Base-by-base conservation (phyloP, 1,140 invertebrate genomes). In the Atta cephalotes region DNA sequence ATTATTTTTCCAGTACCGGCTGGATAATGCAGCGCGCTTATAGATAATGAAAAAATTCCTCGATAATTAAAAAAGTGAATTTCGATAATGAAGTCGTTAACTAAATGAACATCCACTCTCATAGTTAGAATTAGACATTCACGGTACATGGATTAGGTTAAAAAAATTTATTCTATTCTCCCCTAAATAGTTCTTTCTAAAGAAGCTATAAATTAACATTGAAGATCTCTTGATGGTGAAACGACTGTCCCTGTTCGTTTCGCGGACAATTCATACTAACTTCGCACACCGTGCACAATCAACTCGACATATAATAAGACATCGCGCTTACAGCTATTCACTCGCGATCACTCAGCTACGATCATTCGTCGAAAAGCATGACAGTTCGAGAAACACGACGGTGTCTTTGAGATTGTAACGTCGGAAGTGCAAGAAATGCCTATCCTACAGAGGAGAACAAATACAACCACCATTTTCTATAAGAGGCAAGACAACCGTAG, bases 401-500 rank as follows among this genome's bases (percentile, higher is more conserved):
- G 18, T 70, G 12, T 7, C 45, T 85, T 31, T 45, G 60, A 76
- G 81, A 72, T 51, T 45, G 25, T 5, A 16, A 31, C 7, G 56
- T 80, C 60, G 49, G 56, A 71, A 82, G 25, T 76, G 82, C 63
- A 68, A 87, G 82, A 82, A 87, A 68, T 51, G 88, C 31, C 70
- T 78, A 72, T 86, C 71, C 81, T 35, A 62, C 65, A 10, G 7
- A 35, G 35, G 25, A 63, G 25, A 39, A 68, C 62, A 76, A 62
- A 25, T 71, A 58, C 68, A 71, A 49, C 74, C 72, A 65, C 21
- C 76, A 51, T 91, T 81, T 90, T 90, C 87, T 89, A 56, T 86
- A 79, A 91, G 89, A 80, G 90, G 65, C 77, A 91, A 91, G 90
- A 90, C 90, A 91, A 89, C 76, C 88, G 88, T 89, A 88, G 90